Conservation (phyloP, 2,113 vertebrate species). For the Sphaerodactylus townsendi region DNA sequence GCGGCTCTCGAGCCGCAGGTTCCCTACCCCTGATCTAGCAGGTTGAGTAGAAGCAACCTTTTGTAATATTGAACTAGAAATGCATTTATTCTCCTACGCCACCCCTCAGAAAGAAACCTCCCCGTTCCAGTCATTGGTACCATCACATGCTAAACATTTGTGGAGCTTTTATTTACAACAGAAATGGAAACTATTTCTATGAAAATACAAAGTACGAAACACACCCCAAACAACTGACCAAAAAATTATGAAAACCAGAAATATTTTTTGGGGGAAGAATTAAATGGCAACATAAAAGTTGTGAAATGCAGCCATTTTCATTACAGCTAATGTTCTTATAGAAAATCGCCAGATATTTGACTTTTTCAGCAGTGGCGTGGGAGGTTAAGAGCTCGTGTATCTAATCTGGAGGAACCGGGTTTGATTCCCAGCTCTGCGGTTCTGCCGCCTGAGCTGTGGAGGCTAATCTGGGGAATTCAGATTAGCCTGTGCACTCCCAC, state of each 20-base stretch:
- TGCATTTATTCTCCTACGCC: background rate
- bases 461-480: too few relatives aligned
- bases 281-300: background rate
- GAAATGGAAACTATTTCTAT: conserved; percentile 10
- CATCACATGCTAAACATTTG: background rate
- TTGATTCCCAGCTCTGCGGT: too few relatives aligned
- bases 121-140: background rate
- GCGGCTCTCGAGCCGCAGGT: too few relatives aligned
- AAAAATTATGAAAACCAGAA: background rate
- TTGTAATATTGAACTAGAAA: conserved; percentile 1
- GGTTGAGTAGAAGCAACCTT: background rate
- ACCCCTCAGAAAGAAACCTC: background rate
- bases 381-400: too few relatives aligned
- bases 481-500: too few relatives aligned
- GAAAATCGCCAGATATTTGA: too few relatives aligned
- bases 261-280: background rate
- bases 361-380: too few relatives aligned
- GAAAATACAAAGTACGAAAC: conserved; percentile 1
- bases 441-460: too few relatives aligned
- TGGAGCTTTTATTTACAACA: conserved; percentile 17
- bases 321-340: background rate
- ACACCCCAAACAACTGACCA: background rate
- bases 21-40: too few relatives aligned
- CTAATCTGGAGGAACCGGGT: too few relatives aligned
- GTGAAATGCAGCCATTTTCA: conserved; percentile 12